Base-by-base conservation (phyloP, 2,797 vertebrate genomes). In the Hydrocynus forskahlii region DNA sequence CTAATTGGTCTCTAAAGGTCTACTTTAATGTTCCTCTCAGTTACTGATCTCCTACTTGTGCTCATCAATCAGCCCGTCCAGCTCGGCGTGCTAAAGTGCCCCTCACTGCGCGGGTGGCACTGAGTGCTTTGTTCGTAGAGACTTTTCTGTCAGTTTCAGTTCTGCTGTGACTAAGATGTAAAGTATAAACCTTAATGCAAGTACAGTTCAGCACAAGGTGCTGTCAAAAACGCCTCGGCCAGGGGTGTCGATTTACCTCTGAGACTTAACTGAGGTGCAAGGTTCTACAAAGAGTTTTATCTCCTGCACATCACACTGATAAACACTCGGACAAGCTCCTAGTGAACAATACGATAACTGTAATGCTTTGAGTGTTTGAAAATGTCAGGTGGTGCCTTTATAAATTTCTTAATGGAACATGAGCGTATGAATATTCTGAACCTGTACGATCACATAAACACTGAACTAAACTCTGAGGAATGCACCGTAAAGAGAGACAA, bases 71-170 rank as follows among this genome's bases (percentile, higher is more conserved):
- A 64, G 69, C 48, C 72, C 43, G 72, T 71, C 59, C n/a, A 40
- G 76, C 57, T 76, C 67, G 71, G 19, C 17, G 48, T 50, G 60
- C 23, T 60, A 29, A 66, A 72, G 40, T 52, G 74, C 43, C 79
- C 59, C 60, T 68, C 64, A 1, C 21, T 21, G 79, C 12, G 10
- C 54, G 57, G 29, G 64, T 68, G 48, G 63, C 57, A 25, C 52
- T 67, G 54, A 78, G 79, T 75, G 84, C 75, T 81, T 73, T 80
- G 40, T 70, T 68, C 19, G 52, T 35, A 52, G 35, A 59, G 64
- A 62, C 16, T 40, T 13, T 50, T 38, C 25, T 59, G 25, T 77
- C 66, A 38, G 74, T 48, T 69, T 40, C 52, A 21, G 54, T 62
- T 54, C 66, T 1, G 5, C 48, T 66, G 7, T 54, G 35, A 74